Base-by-base conservation (phyloP, 2,113 vertebrate species). In the Egretta garzetta region DNA sequence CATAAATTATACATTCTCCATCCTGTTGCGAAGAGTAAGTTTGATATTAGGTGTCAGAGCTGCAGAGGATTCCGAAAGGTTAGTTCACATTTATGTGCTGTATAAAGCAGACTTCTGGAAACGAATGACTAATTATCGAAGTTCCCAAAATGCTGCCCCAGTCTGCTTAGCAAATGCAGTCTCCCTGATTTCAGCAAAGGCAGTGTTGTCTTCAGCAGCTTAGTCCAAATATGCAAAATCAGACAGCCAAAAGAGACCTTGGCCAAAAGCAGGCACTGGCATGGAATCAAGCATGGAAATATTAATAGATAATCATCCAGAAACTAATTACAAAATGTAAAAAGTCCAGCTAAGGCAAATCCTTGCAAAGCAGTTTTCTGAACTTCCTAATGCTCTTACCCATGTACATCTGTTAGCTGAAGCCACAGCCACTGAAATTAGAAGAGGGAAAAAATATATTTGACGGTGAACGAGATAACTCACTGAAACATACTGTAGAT, bases 1-100 rank as follows among this genome's bases (percentile, higher is more conserved):
- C 95, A 94, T 95, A 91, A 59, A 92, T 94, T 96, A 94, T 63
- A 83, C 79, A 95, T 95, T 63, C 91, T 52, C 77, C 30, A 10
- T 80, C 55, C 64, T 45, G 66, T 93, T 95, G 60, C 6, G 43
- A 91, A 87, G 52, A 82, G 18, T 20, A 94, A 59, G 45, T 76
- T 85, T 88, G 93, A 88, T 96, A 76, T 80, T 84, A 77, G 50
- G 49, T 95, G 86, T 89, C 91, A 96, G 93, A 95, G 87, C 97
- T 91, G 77, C 58, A 80, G 80, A 89, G 71, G 83, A 95, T 97
- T 94, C 81, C 89, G 88, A 96, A 96, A 97, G 94, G 76, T 97
- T 90, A 95, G 43, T 60, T 77, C 47, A 80, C 68, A 73, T 92
- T 82, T 88, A n/a, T 81, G 82, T 53, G 55, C 88, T 12, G 24